phyloP scores from a whole-genome alignment of 2,113 vertebrate species.

The Miniopterus natalensis region DNA sequence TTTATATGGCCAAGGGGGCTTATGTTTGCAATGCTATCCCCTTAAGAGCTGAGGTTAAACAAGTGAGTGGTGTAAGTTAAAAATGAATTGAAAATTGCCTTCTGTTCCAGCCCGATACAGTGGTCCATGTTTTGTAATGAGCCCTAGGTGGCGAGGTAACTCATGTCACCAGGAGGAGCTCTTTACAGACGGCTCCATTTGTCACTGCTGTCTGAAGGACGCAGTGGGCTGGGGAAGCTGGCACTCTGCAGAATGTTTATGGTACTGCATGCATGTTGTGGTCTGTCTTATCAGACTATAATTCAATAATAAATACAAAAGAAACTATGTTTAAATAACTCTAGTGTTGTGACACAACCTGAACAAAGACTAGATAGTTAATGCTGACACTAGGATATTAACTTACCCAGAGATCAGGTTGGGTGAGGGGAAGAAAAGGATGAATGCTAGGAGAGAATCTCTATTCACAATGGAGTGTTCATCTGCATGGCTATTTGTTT shows the following conservation, averaged over 20 bases:
- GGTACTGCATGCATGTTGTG: slow-evolving; percentile 43
- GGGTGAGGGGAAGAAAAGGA: background rate
- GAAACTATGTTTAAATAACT: slow-evolving; percentile 66
- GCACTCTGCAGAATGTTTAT: slow-evolving; percentile 78
- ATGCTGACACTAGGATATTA: slow-evolving; percentile 53
- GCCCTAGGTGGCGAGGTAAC: slow-evolving; percentile 76
- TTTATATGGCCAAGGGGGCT: slow-evolving; percentile 69
- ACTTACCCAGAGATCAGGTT: background rate
- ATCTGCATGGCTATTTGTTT: slow-evolving; percentile 59
- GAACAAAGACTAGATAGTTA: background rate
- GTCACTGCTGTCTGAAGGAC: slow-evolving; percentile 85
- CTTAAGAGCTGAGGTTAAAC: slow-evolving; percentile 64
- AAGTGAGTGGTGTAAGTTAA: slow-evolving; percentile 61
- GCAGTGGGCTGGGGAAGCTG: slow-evolving; percentile 65
- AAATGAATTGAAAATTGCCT: slow-evolving; percentile 68
- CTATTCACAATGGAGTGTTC: background rate
- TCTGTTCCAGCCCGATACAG: slow-evolving; percentile 46
- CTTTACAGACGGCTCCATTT: slow-evolving; percentile 80
- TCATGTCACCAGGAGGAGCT: slow-evolving; percentile 79
- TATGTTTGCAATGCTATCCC: slow-evolving; percentile 69
- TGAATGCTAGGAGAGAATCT: background rate
- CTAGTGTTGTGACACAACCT: slow-evolving; percentile 64
- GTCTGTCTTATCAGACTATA: slow-evolving; percentile 62
- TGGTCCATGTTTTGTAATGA: slow-evolving; percentile 76
- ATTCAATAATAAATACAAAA: slow-evolving; percentile 79